Conservation (phyloP, 2,888 invertebrate species). For the Lithophane semibrunnea region DNA sequence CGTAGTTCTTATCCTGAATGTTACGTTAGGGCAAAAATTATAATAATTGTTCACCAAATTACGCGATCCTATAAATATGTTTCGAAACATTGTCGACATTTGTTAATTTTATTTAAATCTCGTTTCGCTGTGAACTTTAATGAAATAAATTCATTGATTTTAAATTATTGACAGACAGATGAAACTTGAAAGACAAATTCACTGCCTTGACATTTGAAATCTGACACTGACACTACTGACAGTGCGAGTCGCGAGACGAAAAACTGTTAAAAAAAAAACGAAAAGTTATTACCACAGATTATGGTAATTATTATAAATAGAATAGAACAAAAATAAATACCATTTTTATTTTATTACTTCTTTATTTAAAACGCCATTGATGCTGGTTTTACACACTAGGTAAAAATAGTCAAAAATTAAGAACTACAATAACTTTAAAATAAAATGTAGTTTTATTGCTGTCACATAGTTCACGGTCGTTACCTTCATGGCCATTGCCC, state of each 20-base stretch:
- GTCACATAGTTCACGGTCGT: conserved; percentile 3
- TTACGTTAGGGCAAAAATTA: conserved; percentile 63
- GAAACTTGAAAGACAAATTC: too few relatives aligned
- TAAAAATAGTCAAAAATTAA: not conserved
- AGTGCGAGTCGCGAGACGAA: too few relatives aligned
- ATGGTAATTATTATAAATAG: not conserved
- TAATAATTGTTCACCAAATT: conserved; percentile 58
- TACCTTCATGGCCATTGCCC: conserved; percentile 10
- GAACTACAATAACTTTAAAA: not conserved
- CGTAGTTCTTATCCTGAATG: conserved; percentile 68
- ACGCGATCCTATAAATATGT: conserved; percentile 66
- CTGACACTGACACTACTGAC: not conserved
- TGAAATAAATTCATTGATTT: not conserved
- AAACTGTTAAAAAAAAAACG: too few relatives aligned
- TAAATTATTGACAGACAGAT: not conserved
- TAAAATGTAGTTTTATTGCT: not conserved
- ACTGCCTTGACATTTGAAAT: not conserved
- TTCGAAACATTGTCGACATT: conserved; percentile 70
- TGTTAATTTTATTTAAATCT: conserved; percentile 24
- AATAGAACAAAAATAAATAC: not conserved
- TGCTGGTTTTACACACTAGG: not conserved
- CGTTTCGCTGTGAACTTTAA: not conserved
- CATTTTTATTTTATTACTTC: not conserved
- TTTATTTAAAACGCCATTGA: not conserved
- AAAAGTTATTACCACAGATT: conserved; percentile 18